Conservation (phyloP, 35 echinoderm and acorn worm genomes). For the Apostichopus japonicus region DNA sequence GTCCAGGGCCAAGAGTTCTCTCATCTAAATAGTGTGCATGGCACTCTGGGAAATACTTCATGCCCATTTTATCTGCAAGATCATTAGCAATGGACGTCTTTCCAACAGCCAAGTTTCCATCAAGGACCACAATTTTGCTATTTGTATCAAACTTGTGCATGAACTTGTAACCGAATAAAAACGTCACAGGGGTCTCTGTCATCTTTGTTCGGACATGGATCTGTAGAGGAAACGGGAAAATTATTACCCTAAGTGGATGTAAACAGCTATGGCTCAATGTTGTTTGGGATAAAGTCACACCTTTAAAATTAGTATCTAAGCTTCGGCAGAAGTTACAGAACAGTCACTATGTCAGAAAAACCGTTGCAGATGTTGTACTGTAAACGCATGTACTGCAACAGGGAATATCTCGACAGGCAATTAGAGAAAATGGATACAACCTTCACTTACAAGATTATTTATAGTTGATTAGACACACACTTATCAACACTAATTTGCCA, state of each 20-base stretch:
- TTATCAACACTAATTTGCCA: too few relatives aligned
- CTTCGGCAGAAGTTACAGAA: too few relatives aligned
- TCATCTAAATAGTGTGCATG: slow-evolving; percentile 82
- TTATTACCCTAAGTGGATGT: not conserved
- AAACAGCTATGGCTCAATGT: too few relatives aligned
- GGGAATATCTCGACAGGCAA: too few relatives aligned
- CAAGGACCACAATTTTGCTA: slow-evolving; percentile 93
- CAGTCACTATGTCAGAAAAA: too few relatives aligned
- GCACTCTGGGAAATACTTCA: slow-evolving; percentile 88
- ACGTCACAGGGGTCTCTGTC: slow-evolving; percentile 61
- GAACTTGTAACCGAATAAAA: slow-evolving; percentile 76
- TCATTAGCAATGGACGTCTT: slow-evolving; percentile 77
- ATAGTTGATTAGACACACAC: too few relatives aligned
- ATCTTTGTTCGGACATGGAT: slow-evolving; percentile 47
- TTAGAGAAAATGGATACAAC: too few relatives aligned
- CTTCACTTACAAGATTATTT: too few relatives aligned
- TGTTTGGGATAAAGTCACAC: not conserved
- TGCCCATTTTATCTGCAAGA: slow-evolving; percentile 82
- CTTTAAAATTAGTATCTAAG: not conserved
- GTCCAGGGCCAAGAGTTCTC: slow-evolving; percentile 65
- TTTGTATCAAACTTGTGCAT: slow-evolving; percentile 83
- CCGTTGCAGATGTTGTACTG: too few relatives aligned
- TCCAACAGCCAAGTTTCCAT: slow-evolving; percentile 90
- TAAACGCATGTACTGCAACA: too few relatives aligned
- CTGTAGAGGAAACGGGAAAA: not conserved